Evolutionary conservation across 1,140 invertebrate species (phyloP).

Genomic region (Scylla paramamosain): DNA sequence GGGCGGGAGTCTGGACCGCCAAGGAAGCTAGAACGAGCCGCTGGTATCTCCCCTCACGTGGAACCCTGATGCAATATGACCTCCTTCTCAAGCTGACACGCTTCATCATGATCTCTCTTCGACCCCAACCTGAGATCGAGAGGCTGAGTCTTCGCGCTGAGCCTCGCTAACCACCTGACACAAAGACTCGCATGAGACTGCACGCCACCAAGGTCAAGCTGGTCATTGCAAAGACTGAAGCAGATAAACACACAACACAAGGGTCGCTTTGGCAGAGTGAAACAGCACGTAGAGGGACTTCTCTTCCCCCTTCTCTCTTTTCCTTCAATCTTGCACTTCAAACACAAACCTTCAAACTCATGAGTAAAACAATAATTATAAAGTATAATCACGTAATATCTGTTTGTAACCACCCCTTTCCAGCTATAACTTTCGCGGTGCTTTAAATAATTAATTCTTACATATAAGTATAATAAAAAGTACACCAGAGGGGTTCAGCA

Average conservation of each 20-base stretch:
- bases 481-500: no score
- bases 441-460: no score
- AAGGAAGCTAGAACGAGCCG: neutral
- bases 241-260: neutral
- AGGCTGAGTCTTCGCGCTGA: neutral
- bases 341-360: no score
- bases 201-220: neutral
- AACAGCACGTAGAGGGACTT: neutral
- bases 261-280: neutral
- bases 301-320: neutral
- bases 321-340: neutral
- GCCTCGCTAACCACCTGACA: neutral
- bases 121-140: neutral
- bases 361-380: no score
- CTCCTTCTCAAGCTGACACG: neutral
- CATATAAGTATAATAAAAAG: no score
- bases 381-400: no score
- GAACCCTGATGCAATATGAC: neutral
- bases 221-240: neutral
- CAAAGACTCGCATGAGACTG: neutral
- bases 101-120: neutral
- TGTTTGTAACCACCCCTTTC: no score
- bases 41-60: neutral
- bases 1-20: conserved; percentile 1
- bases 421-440: no score